Percentiles rank a stretch among this genome's conserved stretches.
Evolutionary conservation across 2,797 vertebrate species (phyloP).

Genomic region (Triplophysa yarkandensis): DNA sequence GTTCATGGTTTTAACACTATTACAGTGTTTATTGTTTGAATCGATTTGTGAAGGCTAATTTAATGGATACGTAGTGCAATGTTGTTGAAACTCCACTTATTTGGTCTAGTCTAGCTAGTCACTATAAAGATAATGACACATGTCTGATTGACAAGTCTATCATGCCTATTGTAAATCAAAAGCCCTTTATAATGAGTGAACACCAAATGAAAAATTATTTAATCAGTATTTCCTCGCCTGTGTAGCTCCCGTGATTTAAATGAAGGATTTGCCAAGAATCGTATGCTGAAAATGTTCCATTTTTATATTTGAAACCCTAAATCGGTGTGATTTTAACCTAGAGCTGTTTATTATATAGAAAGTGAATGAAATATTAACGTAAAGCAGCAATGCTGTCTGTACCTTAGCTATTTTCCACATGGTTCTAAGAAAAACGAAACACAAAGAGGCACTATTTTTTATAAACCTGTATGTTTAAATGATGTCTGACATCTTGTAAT

Average conservation of each 20-base stretch:
- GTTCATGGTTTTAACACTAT: constrained; percentile 30
- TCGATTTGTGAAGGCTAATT: constrained; percentile 10
- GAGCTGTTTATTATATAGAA: constrained; percentile 10
- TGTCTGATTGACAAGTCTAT: background rate
- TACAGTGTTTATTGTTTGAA: constrained; percentile 27
- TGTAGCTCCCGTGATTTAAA: constrained; percentile 25
- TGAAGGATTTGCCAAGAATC: constrained; percentile 46
- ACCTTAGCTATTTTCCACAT: constrained; percentile 25
- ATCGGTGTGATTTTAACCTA: constrained; percentile 18
- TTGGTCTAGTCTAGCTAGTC: constrained; percentile 19
- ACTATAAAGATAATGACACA: constrained; percentile 32
- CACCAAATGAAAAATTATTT: background rate
- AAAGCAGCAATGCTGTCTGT: constrained; percentile 13
- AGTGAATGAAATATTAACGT: constrained; percentile 6
- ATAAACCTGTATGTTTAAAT: constrained; percentile 46
- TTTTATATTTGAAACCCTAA: constrained; percentile 14
- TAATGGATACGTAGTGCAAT: constrained; percentile 26
- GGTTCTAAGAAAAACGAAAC: constrained; percentile 21
- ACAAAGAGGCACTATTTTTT: constrained; percentile 46
- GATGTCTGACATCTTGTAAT: constrained; percentile 19
- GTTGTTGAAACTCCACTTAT: constrained; percentile 9
- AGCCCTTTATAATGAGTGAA: background rate
- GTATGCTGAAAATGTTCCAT: constrained; percentile 29
- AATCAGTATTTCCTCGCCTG: constrained; percentile 32
- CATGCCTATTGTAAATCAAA: constrained; percentile 12